A percentile compares a stretch with the other conserved stretches of the same genome.
Evolutionary conservation across 2,888 invertebrate species (phyloP).

Genomic region (Drosophila diplacantha): DNA sequence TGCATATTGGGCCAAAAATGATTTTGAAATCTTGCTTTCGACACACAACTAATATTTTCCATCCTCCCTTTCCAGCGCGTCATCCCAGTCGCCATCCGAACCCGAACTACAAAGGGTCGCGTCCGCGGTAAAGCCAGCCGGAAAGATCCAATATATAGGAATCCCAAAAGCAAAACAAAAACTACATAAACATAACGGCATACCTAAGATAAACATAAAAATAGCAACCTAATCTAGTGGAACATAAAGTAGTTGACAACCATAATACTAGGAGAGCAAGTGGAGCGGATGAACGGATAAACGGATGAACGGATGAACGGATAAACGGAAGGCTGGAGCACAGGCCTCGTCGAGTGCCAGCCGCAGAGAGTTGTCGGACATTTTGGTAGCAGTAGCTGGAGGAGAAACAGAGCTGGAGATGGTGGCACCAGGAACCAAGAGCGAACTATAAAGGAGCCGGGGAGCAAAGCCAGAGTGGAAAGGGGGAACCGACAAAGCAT

Average conservation of each 20-base stretch:
- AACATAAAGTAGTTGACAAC: conserved; percentile 70
- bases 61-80: conserved; percentile 62
- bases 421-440: conserved; percentile 19
- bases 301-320: conserved; percentile 28
- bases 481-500: conserved; percentile 29
- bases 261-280: conserved; percentile 31
- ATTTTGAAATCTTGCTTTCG: too few species aligned
- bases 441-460: conserved; percentile 9
- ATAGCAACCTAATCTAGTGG: conserved; percentile 70
- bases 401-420: conserved; percentile 6
- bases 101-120: conserved; percentile 77
- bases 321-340: conserved; percentile 39
- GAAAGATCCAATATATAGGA: conserved; percentile 20
- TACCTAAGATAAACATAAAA: conserved; percentile 73
- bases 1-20: too few species aligned
- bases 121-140: conserved; percentile 70
- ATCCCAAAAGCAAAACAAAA: conserved; percentile 39
- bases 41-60: not conserved
- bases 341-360: conserved; percentile 34
- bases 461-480: conserved; percentile 15
- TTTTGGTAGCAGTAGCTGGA: conserved; percentile 37
- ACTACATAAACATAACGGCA: conserved; percentile 69
- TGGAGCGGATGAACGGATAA: conserved; percentile 27
- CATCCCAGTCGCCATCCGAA: conserved; percentile 78
- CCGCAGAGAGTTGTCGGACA: conserved; percentile 42